A percentile compares a stretch with the other conserved stretches of the same genome.
phyloP scores from a whole-genome alignment of 2,888 invertebrate genomes.

The Polyommatus icarus region DNA sequence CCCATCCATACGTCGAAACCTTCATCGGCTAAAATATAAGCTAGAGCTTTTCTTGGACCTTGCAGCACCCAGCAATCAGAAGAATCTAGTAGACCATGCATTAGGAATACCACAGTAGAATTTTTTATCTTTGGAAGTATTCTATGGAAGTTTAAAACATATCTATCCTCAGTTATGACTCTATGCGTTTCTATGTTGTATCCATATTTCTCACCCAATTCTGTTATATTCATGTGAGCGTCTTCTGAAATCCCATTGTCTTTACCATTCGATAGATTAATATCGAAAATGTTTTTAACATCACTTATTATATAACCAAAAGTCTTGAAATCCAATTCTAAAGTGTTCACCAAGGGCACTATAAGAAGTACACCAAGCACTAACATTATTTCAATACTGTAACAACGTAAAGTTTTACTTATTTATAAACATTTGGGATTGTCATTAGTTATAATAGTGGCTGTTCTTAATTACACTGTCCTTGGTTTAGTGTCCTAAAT shows the following conservation, averaged over 20 bases:
- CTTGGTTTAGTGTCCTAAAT: slow-evolving; percentile 2
- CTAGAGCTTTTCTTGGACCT: slow-evolving; percentile 81
- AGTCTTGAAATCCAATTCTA: background rate
- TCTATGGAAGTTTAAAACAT: slow-evolving; percentile 59
- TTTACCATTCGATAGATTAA: slow-evolving; percentile 14
- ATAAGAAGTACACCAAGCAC: background rate
- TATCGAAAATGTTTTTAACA: slow-evolving; percentile 23
- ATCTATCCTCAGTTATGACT: slow-evolving; percentile 60
- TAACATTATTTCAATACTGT: slow-evolving; percentile 1
- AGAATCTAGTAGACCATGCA: slow-evolving; percentile 89
- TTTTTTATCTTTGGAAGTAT: slow-evolving; percentile 46
- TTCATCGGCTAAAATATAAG: slow-evolving; percentile 82
- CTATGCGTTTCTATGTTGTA: slow-evolving; percentile 57
- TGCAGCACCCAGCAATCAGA: slow-evolving; percentile 87
- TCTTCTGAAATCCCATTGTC: slow-evolving; percentile 46
- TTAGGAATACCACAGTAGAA: slow-evolving; percentile 81
- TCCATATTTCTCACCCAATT: slow-evolving; percentile 53
- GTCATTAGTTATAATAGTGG: slow-evolving; percentile 11
- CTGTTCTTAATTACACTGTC: background rate
- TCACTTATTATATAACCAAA: slow-evolving; percentile 30
- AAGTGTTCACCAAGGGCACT: slow-evolving; percentile 18
- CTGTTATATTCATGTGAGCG: slow-evolving; percentile 51
- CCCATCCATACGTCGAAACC: slow-evolving; percentile 91
- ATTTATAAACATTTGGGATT: slow-evolving; percentile 9
- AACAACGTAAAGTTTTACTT: background rate